Base-by-base conservation (phyloP, 2,888 invertebrate species). In the Microdon myrmicae region DNA sequence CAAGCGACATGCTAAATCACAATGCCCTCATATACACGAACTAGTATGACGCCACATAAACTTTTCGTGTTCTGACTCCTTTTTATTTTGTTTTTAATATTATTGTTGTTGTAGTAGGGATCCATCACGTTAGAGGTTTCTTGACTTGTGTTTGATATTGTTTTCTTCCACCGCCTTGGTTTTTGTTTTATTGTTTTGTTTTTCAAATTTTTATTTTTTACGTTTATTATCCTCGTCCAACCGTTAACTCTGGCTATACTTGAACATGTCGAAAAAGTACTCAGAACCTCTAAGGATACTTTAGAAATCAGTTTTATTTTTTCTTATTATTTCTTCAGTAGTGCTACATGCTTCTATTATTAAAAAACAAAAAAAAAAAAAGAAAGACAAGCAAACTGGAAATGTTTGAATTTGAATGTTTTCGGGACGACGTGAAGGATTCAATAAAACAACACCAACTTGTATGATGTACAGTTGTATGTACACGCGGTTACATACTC, bases 191-290 rank as follows among this genome's bases (percentile, higher is more conserved):
- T 37, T 45, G 16, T 35, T 45, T 12, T 39, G 35, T 43, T 31
- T n/a, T n/a, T n/a, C n/a, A n/a, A n/a, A n/a, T n/a, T n/a, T n/a
- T n/a, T n/a, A n/a, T n/a, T n/a, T n/a, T n/a, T n/a, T n/a, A n/a
- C n/a, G n/a, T n/a, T n/a, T n/a, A n/a, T n/a, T 34, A 22, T 35
- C 20, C 22, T 10, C 41, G 32, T 26, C 31, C 16, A 45, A 47
- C 39, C 22, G 16, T 16, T 28, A 32, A 25, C 20, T 32, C 25
- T 26, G 48, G 32, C 45, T 60, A 43, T 64, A 58, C 64, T 64
- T 32, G 64, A 64, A 58, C 45, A 58, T 64, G 64, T 58, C 64
- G 58, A 64, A 51, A 58, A 44, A 58, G 58, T 47, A 51, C 58
- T 64, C 58, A 25, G 19, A 37, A 56, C 58, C 64, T 64, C 41